Evolutionary conservation across 2,888 invertebrate species (phyloP), one percentile per base, ranked within the genome.

Genomic region (Drosophila anceps): DNA sequence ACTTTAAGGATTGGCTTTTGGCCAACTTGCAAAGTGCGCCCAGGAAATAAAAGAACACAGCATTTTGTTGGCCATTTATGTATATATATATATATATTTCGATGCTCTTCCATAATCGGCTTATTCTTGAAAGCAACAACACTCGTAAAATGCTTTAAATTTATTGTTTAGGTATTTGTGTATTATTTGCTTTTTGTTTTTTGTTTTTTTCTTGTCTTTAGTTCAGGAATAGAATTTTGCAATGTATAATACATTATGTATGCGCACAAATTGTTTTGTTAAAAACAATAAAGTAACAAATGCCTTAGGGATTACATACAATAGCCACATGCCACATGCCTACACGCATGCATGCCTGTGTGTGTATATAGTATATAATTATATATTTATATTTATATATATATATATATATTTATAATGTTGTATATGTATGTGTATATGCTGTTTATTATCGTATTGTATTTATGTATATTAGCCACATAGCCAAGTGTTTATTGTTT

Each of bases 381-480:
- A 31, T 60, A 9, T 59, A 24, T 63, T 18, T 67, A 31, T 43
- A 51, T 43, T 12, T 68, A 44, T 43, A 29, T 43, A 41, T 70
- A 9, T 60, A 35, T 64, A 20, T 64, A 9, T 65, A 43, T 50
- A 54, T 57, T 44, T 51, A 20, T 59, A 39, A 72, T 44, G 46
- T 46, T 72, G 33, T 69, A 10, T 60, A 44, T 64, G 39, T 75
- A 50, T 50, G n/a, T 73, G 54, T 39, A 50, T 55, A 35, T 73
- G 65, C 71, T 63, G 69, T 81, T 78, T 78, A 78, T 78, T 80
- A 80, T 80, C 77, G 65, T 80, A 86, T 83, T 78, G 65, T 80
- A 86, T 83, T 78, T 84, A 75, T 84, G n/a, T n/a, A 73, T 63
- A 73, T 63, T 84, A 87, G 90, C 90, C 90, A 89, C 82, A 89